These are phyloP conservation scores for Lordiphosa mommai DNA, from an alignment of 1,140 invertebrate genomes.

Conservation along the genomic window DNA sequence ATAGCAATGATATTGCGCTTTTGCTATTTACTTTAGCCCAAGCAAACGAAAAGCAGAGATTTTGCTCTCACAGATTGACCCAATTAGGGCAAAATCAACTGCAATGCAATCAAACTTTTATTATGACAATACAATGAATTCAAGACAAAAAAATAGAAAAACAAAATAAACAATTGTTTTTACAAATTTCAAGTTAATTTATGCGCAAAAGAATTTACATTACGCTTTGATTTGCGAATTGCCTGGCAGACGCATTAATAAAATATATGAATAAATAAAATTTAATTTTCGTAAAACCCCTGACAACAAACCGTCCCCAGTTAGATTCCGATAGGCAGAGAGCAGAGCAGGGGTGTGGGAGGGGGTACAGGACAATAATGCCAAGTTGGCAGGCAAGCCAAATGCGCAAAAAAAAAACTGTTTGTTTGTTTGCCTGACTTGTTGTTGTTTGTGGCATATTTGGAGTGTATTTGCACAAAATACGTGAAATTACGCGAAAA, in stretches of 20 bases:
- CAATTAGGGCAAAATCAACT: conserved; percentile 54
- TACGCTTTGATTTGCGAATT: conserved; percentile 17
- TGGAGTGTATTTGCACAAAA: conserved; percentile 72
- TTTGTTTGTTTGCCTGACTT: conserved; percentile 29
- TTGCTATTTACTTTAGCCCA: conserved; percentile 36
- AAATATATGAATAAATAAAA: conserved; percentile 70
- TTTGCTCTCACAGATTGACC: conserved; percentile 25
- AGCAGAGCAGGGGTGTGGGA: too few relatives aligned
- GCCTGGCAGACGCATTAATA: conserved; percentile 47
- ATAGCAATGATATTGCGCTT: conserved; percentile 68
- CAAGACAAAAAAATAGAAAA: too few relatives aligned
- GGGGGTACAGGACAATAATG: background rate
- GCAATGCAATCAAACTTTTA: conserved; percentile 31
- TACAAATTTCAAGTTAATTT: conserved; percentile 7
- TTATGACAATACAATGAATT: background rate
- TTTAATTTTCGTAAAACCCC: conserved; percentile 69
- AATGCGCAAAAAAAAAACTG: conserved; percentile 38
- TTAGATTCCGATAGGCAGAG: too few relatives aligned
- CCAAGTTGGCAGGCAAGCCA: conserved; percentile 32
- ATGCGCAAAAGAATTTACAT: background rate
- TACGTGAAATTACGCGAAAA: conserved; percentile 76
- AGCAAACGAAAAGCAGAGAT: conserved; percentile 49
- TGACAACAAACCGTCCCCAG: conserved; percentile 56
- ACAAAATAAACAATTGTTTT: background rate
- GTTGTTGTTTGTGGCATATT: conserved; percentile 50